A percentile compares a stretch with the other conserved stretches of the same genome.
phyloP scores from a whole-genome alignment of 2,113 vertebrate genomes.

The Trematocara variabile region DNA sequence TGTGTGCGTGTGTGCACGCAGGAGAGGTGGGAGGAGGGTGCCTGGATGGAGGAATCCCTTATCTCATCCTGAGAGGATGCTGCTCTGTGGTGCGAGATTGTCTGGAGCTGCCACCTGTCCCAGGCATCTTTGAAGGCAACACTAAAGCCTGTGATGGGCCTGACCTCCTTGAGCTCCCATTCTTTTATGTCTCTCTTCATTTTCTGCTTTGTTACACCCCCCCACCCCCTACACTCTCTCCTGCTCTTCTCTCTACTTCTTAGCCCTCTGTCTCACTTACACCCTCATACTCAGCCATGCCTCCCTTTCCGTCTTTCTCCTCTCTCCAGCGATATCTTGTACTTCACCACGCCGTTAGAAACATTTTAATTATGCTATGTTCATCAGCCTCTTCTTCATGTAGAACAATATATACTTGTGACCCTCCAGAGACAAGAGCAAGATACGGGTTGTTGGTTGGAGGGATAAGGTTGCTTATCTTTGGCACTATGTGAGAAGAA shows the following conservation, averaged over 20 bases:
- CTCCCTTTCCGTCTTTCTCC: not conserved
- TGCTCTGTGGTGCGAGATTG: constrained; percentile 86
- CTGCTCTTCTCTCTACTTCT: constrained; percentile 1
- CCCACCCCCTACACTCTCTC: not conserved
- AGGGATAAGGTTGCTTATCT: constrained; percentile 57
- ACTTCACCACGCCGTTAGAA: constrained; percentile 47
- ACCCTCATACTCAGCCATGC: not conserved
- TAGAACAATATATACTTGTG: constrained; percentile 49
- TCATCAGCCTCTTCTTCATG: constrained; percentile 52
- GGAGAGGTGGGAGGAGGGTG: too few relatives aligned
- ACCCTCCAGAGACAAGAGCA: constrained; percentile 38
- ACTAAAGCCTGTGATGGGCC: constrained; percentile 94
- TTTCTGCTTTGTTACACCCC: constrained; percentile 91
- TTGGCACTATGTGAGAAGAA: constrained; percentile 32
- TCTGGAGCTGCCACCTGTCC: constrained; percentile 99
- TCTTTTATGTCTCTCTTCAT: constrained; percentile 99
- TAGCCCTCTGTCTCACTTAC: constrained; percentile 25
- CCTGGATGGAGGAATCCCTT: constrained; percentile 92
- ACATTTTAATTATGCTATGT: constrained; percentile 68
- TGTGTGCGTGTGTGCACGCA: too few relatives aligned
- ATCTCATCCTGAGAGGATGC: constrained; percentile 88
- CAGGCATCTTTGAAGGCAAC: constrained; percentile 97
- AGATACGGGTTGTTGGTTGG: constrained; percentile 45
- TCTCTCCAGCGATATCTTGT: constrained; percentile 57
- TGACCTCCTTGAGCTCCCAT: constrained; percentile 96